Evolutionary conservation across 2,797 vertebrate genomes (phyloP).

Genomic region (Moxostoma hubbsi): DNA sequence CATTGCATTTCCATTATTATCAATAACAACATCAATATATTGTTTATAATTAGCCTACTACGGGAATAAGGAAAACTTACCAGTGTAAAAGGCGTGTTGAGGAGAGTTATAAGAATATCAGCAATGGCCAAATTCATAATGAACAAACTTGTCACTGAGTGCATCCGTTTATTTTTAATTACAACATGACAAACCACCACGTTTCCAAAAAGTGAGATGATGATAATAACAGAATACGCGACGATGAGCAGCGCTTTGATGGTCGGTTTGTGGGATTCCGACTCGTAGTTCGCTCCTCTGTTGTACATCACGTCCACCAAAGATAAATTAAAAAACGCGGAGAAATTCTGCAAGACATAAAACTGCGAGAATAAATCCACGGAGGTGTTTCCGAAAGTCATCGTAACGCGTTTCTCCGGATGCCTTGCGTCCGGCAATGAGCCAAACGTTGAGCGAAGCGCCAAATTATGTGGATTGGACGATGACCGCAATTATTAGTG

Average conservation of each 20-base stretch:
- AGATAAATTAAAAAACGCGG: slow-evolving; percentile 69
- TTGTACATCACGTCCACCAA: slow-evolving; percentile 66
- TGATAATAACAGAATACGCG: slow-evolving; percentile 76
- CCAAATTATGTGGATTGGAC: background rate
- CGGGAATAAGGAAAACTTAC: slow-evolving; percentile 65
- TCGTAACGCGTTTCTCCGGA: background rate
- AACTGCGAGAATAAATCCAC: slow-evolving; percentile 52
- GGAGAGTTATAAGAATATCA: slow-evolving; percentile 77
- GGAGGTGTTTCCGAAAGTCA: slow-evolving; percentile 52
- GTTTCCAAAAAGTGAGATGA: slow-evolving; percentile 79
- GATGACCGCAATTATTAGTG: background rate
- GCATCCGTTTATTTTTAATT: slow-evolving; percentile 77
- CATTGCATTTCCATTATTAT: background rate
- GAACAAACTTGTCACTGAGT: slow-evolving; percentile 78
- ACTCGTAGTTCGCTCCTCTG: slow-evolving; percentile 46
- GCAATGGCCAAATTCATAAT: slow-evolving; percentile 77
- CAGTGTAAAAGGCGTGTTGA: slow-evolving; percentile 81
- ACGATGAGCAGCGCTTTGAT: slow-evolving; percentile 72
- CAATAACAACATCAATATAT: background rate
- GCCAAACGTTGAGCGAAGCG: background rate
- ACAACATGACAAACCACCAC: slow-evolving; percentile 79
- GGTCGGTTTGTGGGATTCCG: slow-evolving; percentile 67
- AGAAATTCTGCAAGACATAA: slow-evolving; percentile 65
- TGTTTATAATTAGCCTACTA: background rate
- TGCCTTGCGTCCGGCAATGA: background rate